Percentiles rank a stretch among this genome's conserved stretches.
These are phyloP conservation scores for Drosophila repleta DNA, from an alignment of 1,140 invertebrate species.

Conservation along the genomic window DNA sequence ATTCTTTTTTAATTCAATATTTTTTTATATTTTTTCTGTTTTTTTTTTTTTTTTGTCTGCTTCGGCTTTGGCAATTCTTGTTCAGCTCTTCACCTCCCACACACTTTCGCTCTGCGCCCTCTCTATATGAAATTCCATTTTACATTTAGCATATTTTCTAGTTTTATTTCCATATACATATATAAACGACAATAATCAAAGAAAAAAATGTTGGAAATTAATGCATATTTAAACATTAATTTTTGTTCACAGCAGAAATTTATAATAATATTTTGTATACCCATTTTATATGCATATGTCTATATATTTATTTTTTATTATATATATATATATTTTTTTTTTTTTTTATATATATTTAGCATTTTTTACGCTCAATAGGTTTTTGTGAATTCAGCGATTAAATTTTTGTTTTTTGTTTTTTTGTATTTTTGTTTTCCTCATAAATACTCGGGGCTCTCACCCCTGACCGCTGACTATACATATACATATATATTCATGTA, in stretches of 20 bases:
- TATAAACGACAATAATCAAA: slow-evolving; percentile 34
- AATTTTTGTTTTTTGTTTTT: slow-evolving; percentile 44
- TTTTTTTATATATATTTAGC: slow-evolving; percentile 28
- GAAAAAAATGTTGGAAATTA: slow-evolving; percentile 37
- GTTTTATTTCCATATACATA: slow-evolving; percentile 37
- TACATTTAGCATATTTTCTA: slow-evolving; percentile 34
- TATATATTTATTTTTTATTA: slow-evolving; percentile 17
- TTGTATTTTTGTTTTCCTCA: slow-evolving; percentile 8
- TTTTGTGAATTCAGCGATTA: slow-evolving; percentile 52
- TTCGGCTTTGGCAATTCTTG: slow-evolving; percentile 3
- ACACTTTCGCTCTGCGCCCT: neutral
- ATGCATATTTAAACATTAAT: slow-evolving; percentile 51
- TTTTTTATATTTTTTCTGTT: slow-evolving; percentile 12
- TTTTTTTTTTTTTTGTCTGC: slow-evolving; percentile 12
- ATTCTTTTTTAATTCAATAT: slow-evolving; percentile 42
- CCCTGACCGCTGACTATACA: slow-evolving; percentile 11
- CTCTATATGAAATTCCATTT: slow-evolving; percentile 20
- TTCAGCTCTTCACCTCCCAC: neutral
- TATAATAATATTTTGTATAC: slow-evolving; percentile 45
- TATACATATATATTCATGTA: slow-evolving; percentile 26
- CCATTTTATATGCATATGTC: slow-evolving; percentile 22
- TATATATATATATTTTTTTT: slow-evolving; percentile 23
- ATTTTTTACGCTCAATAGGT: slow-evolving; percentile 49
- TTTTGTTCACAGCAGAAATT: slow-evolving; percentile 65
- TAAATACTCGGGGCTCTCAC: slow-evolving; percentile 37